Percentiles rank a stretch among this genome's conserved stretches.
phyloP scores from a whole-genome alignment of 1,140 invertebrate genomes.

The Eriosoma lanigerum region DNA sequence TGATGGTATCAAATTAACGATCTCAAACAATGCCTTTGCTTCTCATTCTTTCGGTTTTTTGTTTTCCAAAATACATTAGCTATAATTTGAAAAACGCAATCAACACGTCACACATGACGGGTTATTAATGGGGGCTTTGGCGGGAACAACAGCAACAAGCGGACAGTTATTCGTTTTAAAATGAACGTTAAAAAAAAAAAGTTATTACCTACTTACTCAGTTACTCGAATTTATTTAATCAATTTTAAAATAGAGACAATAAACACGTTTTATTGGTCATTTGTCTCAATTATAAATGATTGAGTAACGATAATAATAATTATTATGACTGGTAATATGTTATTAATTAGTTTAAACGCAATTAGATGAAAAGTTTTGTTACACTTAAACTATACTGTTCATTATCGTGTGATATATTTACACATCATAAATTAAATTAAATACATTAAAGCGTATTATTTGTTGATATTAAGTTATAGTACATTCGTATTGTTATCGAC shows the following conservation, averaged over 20 bases:
- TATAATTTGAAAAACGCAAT: background rate
- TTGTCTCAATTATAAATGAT: conserved; percentile 12
- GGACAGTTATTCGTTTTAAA: background rate
- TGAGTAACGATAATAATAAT: background rate
- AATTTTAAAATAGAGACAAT: background rate
- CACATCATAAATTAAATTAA: background rate
- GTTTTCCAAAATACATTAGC: too few species aligned
- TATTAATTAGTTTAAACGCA: background rate
- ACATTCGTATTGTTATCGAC: background rate
- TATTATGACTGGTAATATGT: background rate
- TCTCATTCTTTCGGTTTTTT: too few species aligned
- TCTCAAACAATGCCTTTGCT: too few species aligned
- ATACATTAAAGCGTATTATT: background rate
- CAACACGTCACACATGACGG: background rate
- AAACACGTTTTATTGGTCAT: background rate
- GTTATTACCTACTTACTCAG: too few species aligned
- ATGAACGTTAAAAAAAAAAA: background rate
- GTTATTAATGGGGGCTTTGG: background rate
- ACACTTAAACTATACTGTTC: background rate
- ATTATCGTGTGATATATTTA: background rate
- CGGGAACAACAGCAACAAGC: background rate
- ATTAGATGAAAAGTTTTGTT: background rate
- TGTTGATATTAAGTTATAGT: too few species aligned
- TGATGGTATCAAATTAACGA: too few species aligned
- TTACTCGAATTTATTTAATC: too few species aligned